Evolutionary conservation across 2,113 vertebrate genomes (phyloP).

Genomic region (Oplegnathus fasciatus): DNA sequence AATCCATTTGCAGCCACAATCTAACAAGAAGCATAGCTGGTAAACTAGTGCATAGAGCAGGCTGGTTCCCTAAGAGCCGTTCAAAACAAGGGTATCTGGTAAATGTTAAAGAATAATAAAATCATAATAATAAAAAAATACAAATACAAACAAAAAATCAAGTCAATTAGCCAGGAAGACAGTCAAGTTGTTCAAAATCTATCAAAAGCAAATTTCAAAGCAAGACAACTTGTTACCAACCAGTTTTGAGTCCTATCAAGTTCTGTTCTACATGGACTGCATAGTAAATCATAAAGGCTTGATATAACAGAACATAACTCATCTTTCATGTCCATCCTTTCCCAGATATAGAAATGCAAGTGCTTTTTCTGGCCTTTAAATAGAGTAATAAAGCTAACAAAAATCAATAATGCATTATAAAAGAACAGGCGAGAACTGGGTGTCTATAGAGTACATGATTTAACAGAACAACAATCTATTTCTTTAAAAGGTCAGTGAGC

Average conservation of each 20-base stretch:
- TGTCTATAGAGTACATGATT: slow-evolving; percentile 75
- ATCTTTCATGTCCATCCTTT: slow-evolving; percentile 20
- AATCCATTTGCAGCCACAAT: slow-evolving; percentile 43
- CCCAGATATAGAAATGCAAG: slow-evolving; percentile 33
- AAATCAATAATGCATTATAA: slow-evolving; percentile 85
- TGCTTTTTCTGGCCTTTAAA: slow-evolving; percentile 67
- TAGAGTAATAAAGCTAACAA: slow-evolving; percentile 70
- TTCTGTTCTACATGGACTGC: not conserved
- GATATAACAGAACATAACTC: not conserved
- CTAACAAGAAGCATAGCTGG: slow-evolving; percentile 21
- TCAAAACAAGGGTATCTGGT: not conserved
- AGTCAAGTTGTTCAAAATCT: not conserved
- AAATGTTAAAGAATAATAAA: not conserved
- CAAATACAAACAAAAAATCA: not conserved
- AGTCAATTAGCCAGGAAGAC: not conserved
- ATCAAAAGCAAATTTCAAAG: not conserved
- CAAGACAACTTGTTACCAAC: not conserved
- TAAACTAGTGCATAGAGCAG: not conserved
- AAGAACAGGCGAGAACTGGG: slow-evolving; percentile 66
- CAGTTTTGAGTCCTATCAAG: not conserved
- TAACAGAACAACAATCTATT: slow-evolving; percentile 78
- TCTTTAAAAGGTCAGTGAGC: slow-evolving; percentile 86
- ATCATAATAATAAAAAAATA: not conserved
- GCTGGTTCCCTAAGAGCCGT: not conserved
- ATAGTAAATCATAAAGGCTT: slow-evolving; percentile 12